Evolutionary conservation across 2,797 vertebrate genomes (phyloP), one percentile per base, ranked within the genome.

Genomic region (Tamandua tetradactyla): DNA sequence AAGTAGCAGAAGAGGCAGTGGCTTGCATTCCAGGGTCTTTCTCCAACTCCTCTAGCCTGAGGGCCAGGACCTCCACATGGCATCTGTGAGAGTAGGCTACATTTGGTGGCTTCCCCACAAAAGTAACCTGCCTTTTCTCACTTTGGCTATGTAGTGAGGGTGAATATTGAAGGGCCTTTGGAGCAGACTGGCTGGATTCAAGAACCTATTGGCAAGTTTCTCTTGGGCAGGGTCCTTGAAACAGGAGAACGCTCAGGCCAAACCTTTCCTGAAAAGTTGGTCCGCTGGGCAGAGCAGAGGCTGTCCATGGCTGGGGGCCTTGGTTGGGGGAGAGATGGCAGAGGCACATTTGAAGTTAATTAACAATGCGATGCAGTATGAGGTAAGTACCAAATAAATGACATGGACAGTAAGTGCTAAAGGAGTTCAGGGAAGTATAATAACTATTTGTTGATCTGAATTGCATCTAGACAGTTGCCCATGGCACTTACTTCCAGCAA

Each of bases 391-490:
- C 57, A 79, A 88, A 40, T 42, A 91, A 84, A 42, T 52, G 55
- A 86, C 71, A 75, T 12, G 42, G 86, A 52, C 55, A 81, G 68
- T 44, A 91, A 69, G 32, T 22, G 15, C 35, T 49, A 52, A 64
- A 61, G 27, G 44, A 86, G 52, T 94, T 79, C 64, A 25, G 57
- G 90, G 61, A 57, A 47, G 42, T 61, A 94, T 94, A 95, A 91
- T 95, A 86, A 85, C 64, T 92, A 47, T 85, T 91, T 93, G 76
- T 75, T 71, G 75, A 82, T 80, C 91, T 91, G 66, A 92, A 79
- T 86, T 87, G 22, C 89, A 62, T 57, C 59, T 78, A 57, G 83
- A 94, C 79, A 75, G 62, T 88, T 91, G 75, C 71, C 89, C 23
- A 22, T 52, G 57, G 83, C 69, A 42, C 52, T 91, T 94, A 80